These are phyloP conservation scores for Gryllus longicercus DNA, from an alignment of 2,888 invertebrate genomes.

Conservation along the genomic window DNA sequence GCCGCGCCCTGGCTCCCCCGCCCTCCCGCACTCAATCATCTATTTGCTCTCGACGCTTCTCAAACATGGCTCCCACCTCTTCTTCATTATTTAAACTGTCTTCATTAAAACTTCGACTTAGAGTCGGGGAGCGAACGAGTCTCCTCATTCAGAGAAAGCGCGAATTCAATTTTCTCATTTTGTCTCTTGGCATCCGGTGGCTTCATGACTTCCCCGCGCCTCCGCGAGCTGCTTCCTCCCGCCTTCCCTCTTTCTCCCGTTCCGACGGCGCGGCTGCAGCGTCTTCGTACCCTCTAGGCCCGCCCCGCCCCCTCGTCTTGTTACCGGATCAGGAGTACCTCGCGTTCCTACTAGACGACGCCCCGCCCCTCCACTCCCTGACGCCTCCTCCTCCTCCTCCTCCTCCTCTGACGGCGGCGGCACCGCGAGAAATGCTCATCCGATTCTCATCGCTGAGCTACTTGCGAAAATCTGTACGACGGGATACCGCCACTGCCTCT, in stretches of 20 bases:
- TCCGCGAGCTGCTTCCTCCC: too few relatives aligned
- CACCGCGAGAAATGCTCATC: too few relatives aligned
- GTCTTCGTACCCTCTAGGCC: neutral
- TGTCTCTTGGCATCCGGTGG: constrained; percentile 31
- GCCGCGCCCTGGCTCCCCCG: neutral
- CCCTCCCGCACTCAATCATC: constrained; percentile 8
- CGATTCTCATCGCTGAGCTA: too few relatives aligned
- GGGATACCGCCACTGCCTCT: too few relatives aligned
- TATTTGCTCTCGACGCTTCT: constrained; percentile 21
- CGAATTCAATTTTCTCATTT: constrained; percentile 37
- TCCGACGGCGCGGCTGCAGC: neutral
- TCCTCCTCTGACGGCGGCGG: too few relatives aligned
- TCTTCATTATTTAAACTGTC: constrained; percentile 37
- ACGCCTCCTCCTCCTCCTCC: too few relatives aligned
- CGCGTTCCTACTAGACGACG: too few relatives aligned
- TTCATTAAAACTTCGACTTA: constrained; percentile 37
- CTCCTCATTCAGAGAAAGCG: constrained; percentile 32
- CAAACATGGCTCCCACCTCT: constrained; percentile 27
- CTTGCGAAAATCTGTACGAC: too few relatives aligned
- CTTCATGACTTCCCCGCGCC: constrained; percentile 20
- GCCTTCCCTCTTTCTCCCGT: neutral
- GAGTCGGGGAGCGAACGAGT: constrained; percentile 25
- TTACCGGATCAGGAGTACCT: neutral
- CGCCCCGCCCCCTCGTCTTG: neutral
- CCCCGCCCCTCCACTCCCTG: too few relatives aligned